Evolutionary conservation across 2,888 invertebrate species (phyloP).

Genomic region (Microctonus hyperodae): DNA sequence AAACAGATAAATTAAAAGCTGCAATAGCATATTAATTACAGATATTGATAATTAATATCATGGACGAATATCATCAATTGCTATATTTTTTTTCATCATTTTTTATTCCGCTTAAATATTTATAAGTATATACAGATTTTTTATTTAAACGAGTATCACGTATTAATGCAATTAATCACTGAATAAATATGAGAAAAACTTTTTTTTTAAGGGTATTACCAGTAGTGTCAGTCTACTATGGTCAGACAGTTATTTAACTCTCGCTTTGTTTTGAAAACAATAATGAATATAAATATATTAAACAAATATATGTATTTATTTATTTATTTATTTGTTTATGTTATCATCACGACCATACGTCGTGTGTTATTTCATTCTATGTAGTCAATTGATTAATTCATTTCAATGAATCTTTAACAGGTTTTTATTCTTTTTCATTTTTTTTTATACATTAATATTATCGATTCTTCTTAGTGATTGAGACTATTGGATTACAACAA

Average conservation of each 20-base stretch:
- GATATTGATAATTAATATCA: neutral
- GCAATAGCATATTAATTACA: neutral
- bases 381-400: neutral
- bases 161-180: too few species aligned
- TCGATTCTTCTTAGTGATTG: slow-evolving; percentile 25
- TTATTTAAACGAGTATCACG: neutral
- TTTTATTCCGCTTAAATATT: neutral
- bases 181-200: too few species aligned
- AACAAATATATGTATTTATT: neutral
- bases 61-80: too few species aligned
- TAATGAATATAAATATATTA: too few species aligned
- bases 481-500: slow-evolving; percentile 21
- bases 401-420: slow-evolving; percentile 27
- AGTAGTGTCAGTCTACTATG: neutral
- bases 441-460: slow-evolving; percentile 16
- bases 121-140: neutral
- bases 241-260: neutral
- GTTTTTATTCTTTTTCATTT: too few species aligned
- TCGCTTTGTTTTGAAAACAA: neutral
- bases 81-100: neutral
- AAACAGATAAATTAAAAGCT: neutral
- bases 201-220: neutral
- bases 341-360: neutral
- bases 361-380: neutral
- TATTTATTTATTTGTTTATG: neutral